These are phyloP conservation scores for Synanthedon vespiformis DNA, from an alignment of 2,888 invertebrate species.

Conservation along the genomic window DNA sequence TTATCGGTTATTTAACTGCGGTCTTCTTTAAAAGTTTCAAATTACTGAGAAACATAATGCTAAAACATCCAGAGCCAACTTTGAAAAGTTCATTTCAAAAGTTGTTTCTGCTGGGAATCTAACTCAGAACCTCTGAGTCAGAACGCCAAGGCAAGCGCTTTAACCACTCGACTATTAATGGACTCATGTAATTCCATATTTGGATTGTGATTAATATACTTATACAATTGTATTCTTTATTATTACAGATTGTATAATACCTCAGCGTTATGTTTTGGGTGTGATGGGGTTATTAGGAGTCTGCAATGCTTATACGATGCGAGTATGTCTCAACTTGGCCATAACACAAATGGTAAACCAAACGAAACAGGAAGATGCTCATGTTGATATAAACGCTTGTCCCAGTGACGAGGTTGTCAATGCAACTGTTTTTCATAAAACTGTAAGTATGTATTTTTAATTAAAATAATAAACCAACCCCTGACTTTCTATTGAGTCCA, in stretches of 20 bases:
- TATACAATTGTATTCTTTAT: not conserved
- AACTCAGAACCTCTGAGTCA: too few species aligned
- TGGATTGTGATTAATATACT: not conserved
- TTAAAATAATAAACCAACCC: too few species aligned
- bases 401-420: constrained; percentile 23
- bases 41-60: too few species aligned
- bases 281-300: constrained; percentile 80
- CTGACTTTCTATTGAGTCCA: too few species aligned
- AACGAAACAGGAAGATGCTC: constrained; percentile 17
- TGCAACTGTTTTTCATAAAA: constrained; percentile 14
- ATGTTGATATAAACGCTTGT: constrained; percentile 39
- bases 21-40: too few species aligned
- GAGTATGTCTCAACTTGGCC: constrained; percentile 78
- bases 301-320: constrained; percentile 80
- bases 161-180: not conserved
- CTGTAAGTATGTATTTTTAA: constrained; percentile 7
- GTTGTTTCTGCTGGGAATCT: too few species aligned
- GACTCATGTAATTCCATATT: not conserved
- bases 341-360: constrained; percentile 75
- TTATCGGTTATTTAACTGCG: too few species aligned
- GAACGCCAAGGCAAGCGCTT: too few species aligned
- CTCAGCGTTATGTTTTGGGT: constrained; percentile 76
- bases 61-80: too few species aligned
- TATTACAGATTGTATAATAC: constrained; percentile 68
- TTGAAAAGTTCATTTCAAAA: too few species aligned